These are phyloP conservation scores for Polymixis flavicincta DNA, from an alignment of 2,888 invertebrate genomes.

Conservation along the genomic window DNA sequence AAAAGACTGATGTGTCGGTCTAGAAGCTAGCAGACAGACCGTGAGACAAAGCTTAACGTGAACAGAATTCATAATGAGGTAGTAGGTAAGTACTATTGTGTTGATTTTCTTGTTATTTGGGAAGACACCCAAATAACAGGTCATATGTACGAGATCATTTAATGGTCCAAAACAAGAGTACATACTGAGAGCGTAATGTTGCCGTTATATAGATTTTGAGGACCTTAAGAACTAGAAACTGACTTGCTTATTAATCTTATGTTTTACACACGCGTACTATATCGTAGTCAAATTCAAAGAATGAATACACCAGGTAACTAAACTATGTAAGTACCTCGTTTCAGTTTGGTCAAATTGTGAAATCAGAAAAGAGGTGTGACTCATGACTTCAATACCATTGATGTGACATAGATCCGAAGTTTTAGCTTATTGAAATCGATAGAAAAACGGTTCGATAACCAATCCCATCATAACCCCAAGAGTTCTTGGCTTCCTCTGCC, in stretches of 20 bases:
- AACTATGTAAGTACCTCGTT: not conserved
- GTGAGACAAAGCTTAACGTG: slow-evolving; percentile 34
- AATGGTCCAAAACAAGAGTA: not conserved
- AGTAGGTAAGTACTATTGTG: slow-evolving; percentile 11
- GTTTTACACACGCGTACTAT: not conserved
- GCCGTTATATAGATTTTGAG: not conserved
- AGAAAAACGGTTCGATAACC: not conserved
- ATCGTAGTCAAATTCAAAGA: not conserved
- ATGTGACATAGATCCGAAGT: not conserved
- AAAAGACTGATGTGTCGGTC: slow-evolving; percentile 31
- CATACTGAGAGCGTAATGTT: not conserved
- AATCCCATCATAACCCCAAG: not conserved
- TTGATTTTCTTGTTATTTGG: slow-evolving; percentile 11
- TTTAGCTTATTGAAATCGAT: not conserved
- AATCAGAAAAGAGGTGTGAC: too few relatives aligned
- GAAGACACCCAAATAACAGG: not conserved
- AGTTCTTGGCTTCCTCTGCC: not conserved
- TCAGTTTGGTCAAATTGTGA: not conserved
- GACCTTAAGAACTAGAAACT: not conserved
- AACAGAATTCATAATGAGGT: slow-evolving; percentile 31
- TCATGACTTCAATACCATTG: not conserved
- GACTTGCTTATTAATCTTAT: not conserved
- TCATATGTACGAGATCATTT: not conserved
- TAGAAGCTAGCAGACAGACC: slow-evolving; percentile 32
- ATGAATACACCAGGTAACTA: not conserved